Evolutionary conservation across 53 echinoderm and acorn worm genomes (phyloP), one percentile per base, ranked within the genome.

Genomic region (Holothuria leucospilota): DNA sequence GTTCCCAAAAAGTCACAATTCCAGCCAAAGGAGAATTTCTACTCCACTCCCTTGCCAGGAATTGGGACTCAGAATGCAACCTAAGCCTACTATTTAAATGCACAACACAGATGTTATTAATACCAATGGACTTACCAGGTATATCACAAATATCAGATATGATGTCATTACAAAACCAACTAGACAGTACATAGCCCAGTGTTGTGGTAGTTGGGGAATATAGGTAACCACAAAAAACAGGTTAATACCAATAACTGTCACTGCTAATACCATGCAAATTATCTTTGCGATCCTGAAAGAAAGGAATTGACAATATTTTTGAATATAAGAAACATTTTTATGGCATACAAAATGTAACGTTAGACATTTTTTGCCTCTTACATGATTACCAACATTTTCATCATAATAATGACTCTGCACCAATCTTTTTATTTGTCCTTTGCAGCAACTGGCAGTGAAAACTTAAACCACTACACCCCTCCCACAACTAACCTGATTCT

Each of bases 171-270:
- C 8, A 63, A 96, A 38, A 13, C 89, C 94, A 10, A 94, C 60
- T 2, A 94, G 20, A 13, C 84, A 14, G 51, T 91, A 93, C 89
- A 96, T 87, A 39, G 92, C 94, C 94, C 96, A 96, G 67, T 96
- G 90, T 18, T 86, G 63, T 4, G 94, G 94, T 39, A 94, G 59
- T 13, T 29, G 63, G n/a, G 90, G 93, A 8, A 96, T 30, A 53
- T 92, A 96, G 23, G 84, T 89, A 10, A 82, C 88, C 9, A 96
- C 94, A 86, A 96, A 96, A 68, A 89, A 96, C 69, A 94, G 70
- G 85, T 96, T 96, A 88, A 96, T 96, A 3, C 87, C 94, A 11
- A 96, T 94, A 9, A 96, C 90, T 8, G 29, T 65, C 10, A 96
- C 21, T 15, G 94, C 96, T 26, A 96, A 58, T 18, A 85, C 26